phyloP scores from a whole-genome alignment of 2,888 invertebrate genomes.

The Phania funesta region DNA sequence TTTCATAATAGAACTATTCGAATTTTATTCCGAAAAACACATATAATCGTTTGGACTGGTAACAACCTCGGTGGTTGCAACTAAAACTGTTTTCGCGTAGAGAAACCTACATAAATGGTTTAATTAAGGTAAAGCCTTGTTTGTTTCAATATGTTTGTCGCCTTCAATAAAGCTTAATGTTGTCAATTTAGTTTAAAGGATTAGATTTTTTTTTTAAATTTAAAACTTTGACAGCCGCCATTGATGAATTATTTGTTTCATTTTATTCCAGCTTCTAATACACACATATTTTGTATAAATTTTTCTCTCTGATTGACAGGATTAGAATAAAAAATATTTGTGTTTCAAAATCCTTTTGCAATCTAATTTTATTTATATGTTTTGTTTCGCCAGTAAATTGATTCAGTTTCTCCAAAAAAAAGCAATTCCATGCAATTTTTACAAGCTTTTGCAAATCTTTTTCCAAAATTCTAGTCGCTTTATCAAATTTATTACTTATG shows the following conservation, averaged over 20 bases:
- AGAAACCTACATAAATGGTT: too few species aligned
- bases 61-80: too few species aligned
- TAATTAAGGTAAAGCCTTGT: too few species aligned
- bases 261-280: background rate
- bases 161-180: too few species aligned
- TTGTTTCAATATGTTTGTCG: background rate
- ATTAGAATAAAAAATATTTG: slow-evolving; percentile 9
- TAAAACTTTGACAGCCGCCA: slow-evolving; percentile 34
- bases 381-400: slow-evolving; percentile 10
- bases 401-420: slow-evolving; percentile 1
- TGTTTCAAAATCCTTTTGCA: slow-evolving; percentile 15
- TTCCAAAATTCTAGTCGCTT: slow-evolving; percentile 8
- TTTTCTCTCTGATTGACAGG: slow-evolving; percentile 6
- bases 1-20: too few species aligned
- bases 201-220: slow-evolving; percentile 33
- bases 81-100: too few species aligned
- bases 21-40: too few species aligned
- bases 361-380: slow-evolving; percentile 23
- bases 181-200: slow-evolving; percentile 54
- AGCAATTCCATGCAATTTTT: slow-evolving; percentile 10
- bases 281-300: background rate
- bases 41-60: too few species aligned
- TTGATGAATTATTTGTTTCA: slow-evolving; percentile 46
- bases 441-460: slow-evolving; percentile 20
- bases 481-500: slow-evolving; percentile 35